phyloP scores from a whole-genome alignment of 2,888 invertebrate genomes.

The Colostygia pectinataria region DNA sequence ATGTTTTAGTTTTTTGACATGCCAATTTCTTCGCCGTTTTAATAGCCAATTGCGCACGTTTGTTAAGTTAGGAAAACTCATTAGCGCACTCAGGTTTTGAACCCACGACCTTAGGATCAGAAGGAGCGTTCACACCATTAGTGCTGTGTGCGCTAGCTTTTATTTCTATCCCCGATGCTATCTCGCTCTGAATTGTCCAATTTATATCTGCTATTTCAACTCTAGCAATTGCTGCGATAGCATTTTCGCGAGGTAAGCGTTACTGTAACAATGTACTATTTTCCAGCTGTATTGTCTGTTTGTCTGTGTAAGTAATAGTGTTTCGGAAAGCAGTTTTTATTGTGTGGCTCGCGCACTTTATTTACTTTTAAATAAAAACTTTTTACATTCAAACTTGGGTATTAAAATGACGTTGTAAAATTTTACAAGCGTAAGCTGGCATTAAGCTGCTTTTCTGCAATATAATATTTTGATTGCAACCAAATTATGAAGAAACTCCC shows the following conservation, averaged over 20 bases:
- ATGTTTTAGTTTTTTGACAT: no score
- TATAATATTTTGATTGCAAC: no score
- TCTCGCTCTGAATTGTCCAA: slow-evolving; percentile 43
- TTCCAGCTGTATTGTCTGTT: slow-evolving; percentile 25
- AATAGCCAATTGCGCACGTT: no score
- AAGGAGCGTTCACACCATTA: no score
- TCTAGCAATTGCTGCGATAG: slow-evolving; percentile 22
- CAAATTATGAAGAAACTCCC: no score
- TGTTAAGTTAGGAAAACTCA: no score
- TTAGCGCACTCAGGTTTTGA: no score
- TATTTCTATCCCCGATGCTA: slow-evolving; percentile 46
- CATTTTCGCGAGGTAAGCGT: slow-evolving; percentile 27
- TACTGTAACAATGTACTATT: slow-evolving; percentile 28
- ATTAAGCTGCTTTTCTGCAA: no score
- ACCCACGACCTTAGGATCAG: no score
- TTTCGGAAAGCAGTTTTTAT: slow-evolving; percentile 4
- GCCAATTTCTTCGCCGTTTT: no score
- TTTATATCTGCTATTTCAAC: slow-evolving; percentile 38
- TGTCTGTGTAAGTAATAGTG: slow-evolving; percentile 29
- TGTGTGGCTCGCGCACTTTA: background rate
- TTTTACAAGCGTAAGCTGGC: slow-evolving; percentile 30
- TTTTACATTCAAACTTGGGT: slow-evolving; percentile 30
- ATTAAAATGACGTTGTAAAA: slow-evolving; percentile 26
- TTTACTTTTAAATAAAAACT: slow-evolving; percentile 18
- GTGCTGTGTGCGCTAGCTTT: no score